These are phyloP conservation scores for Bubo scandiacus DNA, from an alignment of 2,113 vertebrate genomes.

Conservation along the genomic window DNA sequence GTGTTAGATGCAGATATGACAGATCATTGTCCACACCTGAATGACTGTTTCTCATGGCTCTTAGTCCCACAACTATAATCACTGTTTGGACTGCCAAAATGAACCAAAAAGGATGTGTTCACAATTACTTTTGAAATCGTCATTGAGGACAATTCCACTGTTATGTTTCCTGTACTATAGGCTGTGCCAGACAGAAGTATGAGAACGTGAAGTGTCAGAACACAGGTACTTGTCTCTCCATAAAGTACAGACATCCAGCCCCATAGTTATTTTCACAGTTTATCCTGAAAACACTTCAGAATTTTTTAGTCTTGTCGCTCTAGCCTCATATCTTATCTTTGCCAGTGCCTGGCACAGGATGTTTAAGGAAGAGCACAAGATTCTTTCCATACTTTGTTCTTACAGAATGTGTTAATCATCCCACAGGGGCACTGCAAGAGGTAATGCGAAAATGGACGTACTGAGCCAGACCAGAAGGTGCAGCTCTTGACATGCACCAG, in stretches of 20 bases:
- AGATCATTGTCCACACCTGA: background rate
- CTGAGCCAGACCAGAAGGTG: background rate
- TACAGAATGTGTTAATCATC: background rate
- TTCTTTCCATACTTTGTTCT: background rate
- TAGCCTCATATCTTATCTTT: background rate
- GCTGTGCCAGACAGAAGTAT: background rate
- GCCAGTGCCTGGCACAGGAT: background rate
- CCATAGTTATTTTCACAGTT: background rate
- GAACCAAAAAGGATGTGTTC: background rate
- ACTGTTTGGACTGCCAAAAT: background rate
- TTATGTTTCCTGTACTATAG: background rate
- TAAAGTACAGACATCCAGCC: background rate
- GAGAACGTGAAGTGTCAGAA: background rate
- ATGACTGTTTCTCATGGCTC: background rate
- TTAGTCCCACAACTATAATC: background rate
- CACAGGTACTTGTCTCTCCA: background rate
- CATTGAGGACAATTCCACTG: background rate
- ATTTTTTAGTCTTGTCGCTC: background rate
- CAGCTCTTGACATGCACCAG: fast-evolving
- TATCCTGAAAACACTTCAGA: background rate
- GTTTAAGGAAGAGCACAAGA: background rate
- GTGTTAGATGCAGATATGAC: background rate
- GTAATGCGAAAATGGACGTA: background rate
- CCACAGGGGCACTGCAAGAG: background rate
- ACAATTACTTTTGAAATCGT: background rate